phyloP scores from a whole-genome alignment of 2,888 invertebrate species.

The Lepidonotus clava region DNA sequence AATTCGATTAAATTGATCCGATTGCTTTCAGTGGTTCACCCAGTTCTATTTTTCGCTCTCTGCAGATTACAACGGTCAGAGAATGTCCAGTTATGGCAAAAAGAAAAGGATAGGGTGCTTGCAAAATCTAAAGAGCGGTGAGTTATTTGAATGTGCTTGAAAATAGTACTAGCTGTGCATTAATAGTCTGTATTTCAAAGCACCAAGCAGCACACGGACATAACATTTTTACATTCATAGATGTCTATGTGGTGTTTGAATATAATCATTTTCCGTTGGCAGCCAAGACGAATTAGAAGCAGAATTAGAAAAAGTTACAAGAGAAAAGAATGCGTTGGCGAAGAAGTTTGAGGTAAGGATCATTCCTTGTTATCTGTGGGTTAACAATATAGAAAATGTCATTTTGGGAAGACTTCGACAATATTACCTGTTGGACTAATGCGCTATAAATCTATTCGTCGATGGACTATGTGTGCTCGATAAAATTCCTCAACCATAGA shows the following conservation, averaged over 20 bases:
- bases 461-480: no score
- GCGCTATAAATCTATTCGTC: no score
- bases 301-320: neutral
- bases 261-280: neutral
- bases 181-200: no score
- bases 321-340: neutral
- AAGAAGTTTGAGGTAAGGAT: slow-evolving; percentile 33
- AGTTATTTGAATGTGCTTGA: neutral
- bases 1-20: no score
- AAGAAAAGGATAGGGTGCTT: slow-evolving; percentile 70
- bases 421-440: no score
- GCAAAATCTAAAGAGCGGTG: slow-evolving; percentile 55
- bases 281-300: slow-evolving; percentile 2
- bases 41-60: neutral
- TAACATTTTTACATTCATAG: neutral
- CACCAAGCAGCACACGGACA: no score
- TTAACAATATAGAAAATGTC: no score
- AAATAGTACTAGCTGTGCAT: no score
- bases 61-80: slow-evolving; percentile 68
- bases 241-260: neutral
- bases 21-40: neutral
- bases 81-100: slow-evolving; percentile 70
- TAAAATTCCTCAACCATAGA: no score
- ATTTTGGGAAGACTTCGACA: no score
- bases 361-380: no score